Evolutionary conservation across 2,888 invertebrate species (phyloP).

Genomic region (Stenoptilia bipunctidactyla): DNA sequence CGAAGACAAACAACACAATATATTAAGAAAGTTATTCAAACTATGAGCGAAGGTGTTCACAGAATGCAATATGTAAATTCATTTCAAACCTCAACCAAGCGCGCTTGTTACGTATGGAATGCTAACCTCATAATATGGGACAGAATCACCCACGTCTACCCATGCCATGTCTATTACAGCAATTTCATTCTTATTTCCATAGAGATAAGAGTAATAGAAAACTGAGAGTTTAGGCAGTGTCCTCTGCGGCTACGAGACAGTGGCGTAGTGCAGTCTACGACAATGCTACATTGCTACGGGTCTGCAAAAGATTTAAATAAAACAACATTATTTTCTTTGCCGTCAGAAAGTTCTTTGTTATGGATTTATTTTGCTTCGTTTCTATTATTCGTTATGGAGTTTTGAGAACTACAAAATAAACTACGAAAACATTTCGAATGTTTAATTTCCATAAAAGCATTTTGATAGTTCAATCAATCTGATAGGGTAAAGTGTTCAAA

Average conservation of each 20-base stretch:
- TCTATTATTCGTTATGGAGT: slow-evolving; percentile 5
- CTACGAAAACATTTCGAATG: too few relatives aligned
- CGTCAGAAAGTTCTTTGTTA: neutral
- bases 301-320: slow-evolving; percentile 19
- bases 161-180: neutral
- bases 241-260: slow-evolving; percentile 16
- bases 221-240: slow-evolving; percentile 5
- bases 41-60: slow-evolving; percentile 14
- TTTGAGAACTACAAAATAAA: neutral
- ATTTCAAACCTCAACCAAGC: slow-evolving; percentile 27
- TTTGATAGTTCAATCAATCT: too few relatives aligned
- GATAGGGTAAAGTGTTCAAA: too few relatives aligned
- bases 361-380: slow-evolving; percentile 6
- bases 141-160: slow-evolving; percentile 9
- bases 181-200: slow-evolving; percentile 2
- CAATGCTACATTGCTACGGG: slow-evolving; percentile 24
- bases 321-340: slow-evolving; percentile 15
- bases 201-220: slow-evolving; percentile 13
- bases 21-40: neutral
- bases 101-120: slow-evolving; percentile 25
- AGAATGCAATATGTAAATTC: slow-evolving; percentile 56
- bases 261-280: slow-evolving; percentile 15
- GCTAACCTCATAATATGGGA: slow-evolving; percentile 24
- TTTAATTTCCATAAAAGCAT: too few relatives aligned
- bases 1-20: too few relatives aligned